phyloP scores from a whole-genome alignment of 2,113 vertebrate species.

The Seriola aureovittata region DNA sequence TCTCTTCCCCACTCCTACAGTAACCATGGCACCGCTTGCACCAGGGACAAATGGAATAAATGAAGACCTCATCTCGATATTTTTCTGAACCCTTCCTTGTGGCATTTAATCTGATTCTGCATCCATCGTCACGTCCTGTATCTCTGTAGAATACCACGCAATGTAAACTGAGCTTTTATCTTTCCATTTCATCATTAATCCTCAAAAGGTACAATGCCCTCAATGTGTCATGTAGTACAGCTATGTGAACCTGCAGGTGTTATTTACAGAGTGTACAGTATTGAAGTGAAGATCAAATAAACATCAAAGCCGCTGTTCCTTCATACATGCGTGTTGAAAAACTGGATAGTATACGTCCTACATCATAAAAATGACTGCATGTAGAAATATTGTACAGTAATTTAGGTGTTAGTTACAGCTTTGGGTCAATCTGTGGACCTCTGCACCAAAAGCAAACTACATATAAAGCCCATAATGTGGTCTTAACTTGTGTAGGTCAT shows the following conservation, averaged over 20 bases:
- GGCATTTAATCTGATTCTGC: conserved; percentile 5
- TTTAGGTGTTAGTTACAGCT: not conserved
- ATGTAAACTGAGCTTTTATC: conserved; percentile 26
- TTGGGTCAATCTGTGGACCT: not conserved
- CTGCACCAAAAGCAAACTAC: not conserved
- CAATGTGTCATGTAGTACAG: conserved; percentile 38
- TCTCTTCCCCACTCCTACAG: conserved; percentile 25
- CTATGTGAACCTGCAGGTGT: conserved; percentile 25
- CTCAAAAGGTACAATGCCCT: conserved; percentile 20
- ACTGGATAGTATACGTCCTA: not conserved
- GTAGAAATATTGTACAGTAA: not conserved
- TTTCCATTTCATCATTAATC: conserved; percentile 42
- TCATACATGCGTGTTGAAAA: not conserved
- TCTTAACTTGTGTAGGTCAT: not conserved
- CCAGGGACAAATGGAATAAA: conserved; percentile 27
- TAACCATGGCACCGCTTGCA: conserved; percentile 54
- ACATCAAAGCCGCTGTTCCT: conserved; percentile 20
- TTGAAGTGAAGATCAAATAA: conserved; percentile 53
- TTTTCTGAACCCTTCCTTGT: conserved; percentile 5
- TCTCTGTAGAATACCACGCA: not conserved
- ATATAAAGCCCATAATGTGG: not conserved
- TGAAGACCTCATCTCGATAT: conserved; percentile 6
- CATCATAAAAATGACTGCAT: not conserved
- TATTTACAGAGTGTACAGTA: conserved; percentile 28
- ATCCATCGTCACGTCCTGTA: not conserved